Evolutionary conservation across 1,140 invertebrate species (phyloP).

Genomic region (Scylla paramamosain): DNA sequence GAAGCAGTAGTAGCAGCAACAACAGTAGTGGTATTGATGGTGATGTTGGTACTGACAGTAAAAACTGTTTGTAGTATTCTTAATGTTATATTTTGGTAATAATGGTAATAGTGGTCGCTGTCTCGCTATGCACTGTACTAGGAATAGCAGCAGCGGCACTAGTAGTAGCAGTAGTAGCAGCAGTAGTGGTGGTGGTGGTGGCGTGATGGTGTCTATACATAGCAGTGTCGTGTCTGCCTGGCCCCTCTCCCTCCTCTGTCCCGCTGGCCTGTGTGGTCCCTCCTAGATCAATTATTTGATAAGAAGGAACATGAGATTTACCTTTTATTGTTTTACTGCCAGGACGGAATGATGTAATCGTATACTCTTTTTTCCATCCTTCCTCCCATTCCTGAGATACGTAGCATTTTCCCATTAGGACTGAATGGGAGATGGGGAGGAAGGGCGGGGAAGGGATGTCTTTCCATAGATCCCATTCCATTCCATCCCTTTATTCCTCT

Average conservation of each 20-base stretch:
- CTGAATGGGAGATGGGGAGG: not conserved
- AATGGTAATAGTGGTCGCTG: too few relatives aligned
- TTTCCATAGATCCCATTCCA: not conserved
- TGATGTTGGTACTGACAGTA: too few relatives aligned
- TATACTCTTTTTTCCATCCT: not conserved
- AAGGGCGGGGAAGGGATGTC: not conserved
- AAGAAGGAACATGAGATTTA: not conserved
- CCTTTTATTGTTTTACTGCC: constrained; percentile 40
- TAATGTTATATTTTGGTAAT: too few relatives aligned
- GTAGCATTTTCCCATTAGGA: not conserved
- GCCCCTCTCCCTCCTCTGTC: not conserved
- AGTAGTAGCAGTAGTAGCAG: too few relatives aligned
- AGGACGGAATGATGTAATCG: not conserved
- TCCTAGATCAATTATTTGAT: constrained; percentile 54
- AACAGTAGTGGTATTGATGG: too few relatives aligned
- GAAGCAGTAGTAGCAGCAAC: too few relatives aligned
- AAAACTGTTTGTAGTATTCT: too few relatives aligned
- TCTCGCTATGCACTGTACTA: too few relatives aligned
- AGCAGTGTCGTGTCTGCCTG: not conserved
- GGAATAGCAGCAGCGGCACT: too few relatives aligned
- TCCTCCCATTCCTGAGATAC: not conserved
- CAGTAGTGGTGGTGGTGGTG: too few relatives aligned
- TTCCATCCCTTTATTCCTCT: too few relatives aligned
- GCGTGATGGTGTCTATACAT: too few relatives aligned
- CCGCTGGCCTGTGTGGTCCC: constrained; percentile 21